These are phyloP conservation scores for Euwallacea fornicatus DNA, from an alignment of 1,140 invertebrate species.

Conservation along the genomic window DNA sequence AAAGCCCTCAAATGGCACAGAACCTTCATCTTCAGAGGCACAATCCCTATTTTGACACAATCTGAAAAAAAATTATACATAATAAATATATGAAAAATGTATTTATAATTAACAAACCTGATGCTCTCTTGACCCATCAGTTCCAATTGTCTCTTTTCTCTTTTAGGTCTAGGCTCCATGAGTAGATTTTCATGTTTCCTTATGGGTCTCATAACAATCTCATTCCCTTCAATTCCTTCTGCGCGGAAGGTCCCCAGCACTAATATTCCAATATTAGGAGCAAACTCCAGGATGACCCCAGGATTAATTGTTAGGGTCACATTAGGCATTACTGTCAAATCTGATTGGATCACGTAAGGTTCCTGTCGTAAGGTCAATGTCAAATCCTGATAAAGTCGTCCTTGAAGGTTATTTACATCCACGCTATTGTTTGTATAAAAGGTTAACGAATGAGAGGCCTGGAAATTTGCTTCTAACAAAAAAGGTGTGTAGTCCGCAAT, in stretches of 20 bases:
- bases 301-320: constrained; percentile 83
- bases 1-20: constrained; percentile 73
- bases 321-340: constrained; percentile 96
- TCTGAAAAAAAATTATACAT: constrained; percentile 47
- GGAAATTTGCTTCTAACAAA: constrained; percentile 73
- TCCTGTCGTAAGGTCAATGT: constrained; percentile 65
- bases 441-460: constrained; percentile 73
- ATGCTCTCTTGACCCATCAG: constrained; percentile 56
- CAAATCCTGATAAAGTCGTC: constrained; percentile 76
- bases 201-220: constrained; percentile 83
- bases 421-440: constrained; percentile 59
- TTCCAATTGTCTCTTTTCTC: constrained; percentile 56
- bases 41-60: constrained; percentile 77
- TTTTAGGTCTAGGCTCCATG: constrained; percentile 29
- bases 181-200: constrained; percentile 51
- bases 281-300: constrained; percentile 92
- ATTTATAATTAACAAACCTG: constrained; percentile 50
- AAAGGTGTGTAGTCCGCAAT: constrained; percentile 88
- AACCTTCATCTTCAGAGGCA: constrained; percentile 56
- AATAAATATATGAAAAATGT: neutral
- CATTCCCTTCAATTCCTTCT: constrained; percentile 73
- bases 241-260: constrained; percentile 92
- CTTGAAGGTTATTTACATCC: constrained; percentile 76
- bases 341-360: constrained; percentile 85
- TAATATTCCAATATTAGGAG: constrained; percentile 94